Conservation (phyloP, 2,888 invertebrate genomes). For the Crematogaster levior region DNA sequence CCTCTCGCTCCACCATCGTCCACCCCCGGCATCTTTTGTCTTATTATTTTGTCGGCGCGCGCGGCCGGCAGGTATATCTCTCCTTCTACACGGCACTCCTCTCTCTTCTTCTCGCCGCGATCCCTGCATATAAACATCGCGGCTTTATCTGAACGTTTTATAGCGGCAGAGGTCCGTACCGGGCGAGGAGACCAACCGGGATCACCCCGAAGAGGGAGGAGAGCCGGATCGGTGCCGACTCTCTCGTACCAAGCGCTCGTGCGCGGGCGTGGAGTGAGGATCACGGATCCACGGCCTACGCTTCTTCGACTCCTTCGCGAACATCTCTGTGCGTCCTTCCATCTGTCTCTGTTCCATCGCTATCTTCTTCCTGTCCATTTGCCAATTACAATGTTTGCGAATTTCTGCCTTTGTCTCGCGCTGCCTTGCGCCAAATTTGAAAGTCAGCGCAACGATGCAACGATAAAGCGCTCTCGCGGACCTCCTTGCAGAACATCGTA, state of each 20-base stretch:
- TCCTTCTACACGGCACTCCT: constrained; percentile 70
- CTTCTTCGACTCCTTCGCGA: constrained; percentile 47
- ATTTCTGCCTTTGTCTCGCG: constrained; percentile 71
- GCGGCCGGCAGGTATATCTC: constrained; percentile 72
- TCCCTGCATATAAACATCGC: constrained; percentile 82
- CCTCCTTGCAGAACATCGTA: constrained; percentile 44
- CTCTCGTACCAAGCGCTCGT: constrained; percentile 19
- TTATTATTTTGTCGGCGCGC: constrained; percentile 80
- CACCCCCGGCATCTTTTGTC: constrained; percentile 79
- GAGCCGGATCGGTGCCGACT: constrained; percentile 41
- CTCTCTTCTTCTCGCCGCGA: constrained; percentile 64
- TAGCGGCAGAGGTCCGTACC: constrained; percentile 71
- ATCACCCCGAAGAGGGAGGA: constrained; percentile 63
- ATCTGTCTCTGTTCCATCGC: constrained; percentile 18
- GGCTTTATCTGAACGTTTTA: constrained; percentile 83
- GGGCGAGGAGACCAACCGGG: constrained; percentile 60
- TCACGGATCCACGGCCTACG: constrained; percentile 66
- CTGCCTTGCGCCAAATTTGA: constrained; percentile 48
- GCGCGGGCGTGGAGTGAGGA: constrained; percentile 41
- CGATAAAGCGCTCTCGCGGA: constrained; percentile 36
- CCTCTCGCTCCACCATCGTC: constrained; percentile 64
- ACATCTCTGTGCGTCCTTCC: neutral
- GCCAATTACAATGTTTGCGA: constrained; percentile 65
- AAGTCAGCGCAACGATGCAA: constrained; percentile 38
- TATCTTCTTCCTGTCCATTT: constrained; percentile 23